Evolutionary conservation across 2,888 invertebrate genomes (phyloP), one percentile per base, ranked within the genome.

Genomic region (Drosophila subquinaria): DNA sequence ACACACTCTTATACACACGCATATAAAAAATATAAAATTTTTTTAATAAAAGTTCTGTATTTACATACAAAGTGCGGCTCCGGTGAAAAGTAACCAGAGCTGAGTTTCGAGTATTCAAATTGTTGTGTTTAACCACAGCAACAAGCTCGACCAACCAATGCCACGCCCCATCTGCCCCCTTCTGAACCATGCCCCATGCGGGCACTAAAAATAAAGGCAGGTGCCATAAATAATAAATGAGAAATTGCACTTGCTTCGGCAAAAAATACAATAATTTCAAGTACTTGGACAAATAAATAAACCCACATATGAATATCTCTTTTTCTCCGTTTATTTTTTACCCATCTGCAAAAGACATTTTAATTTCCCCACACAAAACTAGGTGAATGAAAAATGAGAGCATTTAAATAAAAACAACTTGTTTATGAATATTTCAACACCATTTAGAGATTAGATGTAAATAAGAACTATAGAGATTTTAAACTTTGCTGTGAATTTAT

Each of bases 11-110:
- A n/a, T 17, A n/a, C 56, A 65, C 6, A 27, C 33, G 55, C 36
- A 38, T 40, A 45, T 50, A 40, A 45, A 57, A 62, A 60, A 68
- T 53, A 78, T 51, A 73, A 52, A 57, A 50, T 20, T 64, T 75
- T 84, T 84, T 87, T 84, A 89, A 87, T 87, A 84, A 84, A 84
- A 87, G 55, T 89, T 87, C 59, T 52, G 60, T 89, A 84, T 84
- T 84, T 84, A 84, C 84, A 84, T 84, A 87, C 81, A 83, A 84
- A 87, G 88, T 89, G 89, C 57, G 56, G 67, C 42, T 59, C 42
- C 70, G 53, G 57, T 53, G 56, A 61, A 73, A 63, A 55, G 62
- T 36, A 68, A 62, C 53, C 61, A 47, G 56, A 51, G 38, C 47
- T 50, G 59, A 43, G 17, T 57, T 35, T 40, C 61, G 23, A 45